These are phyloP conservation scores for Osmerus mordax DNA, from an alignment of 2,113 vertebrate species.

Conservation along the genomic window DNA sequence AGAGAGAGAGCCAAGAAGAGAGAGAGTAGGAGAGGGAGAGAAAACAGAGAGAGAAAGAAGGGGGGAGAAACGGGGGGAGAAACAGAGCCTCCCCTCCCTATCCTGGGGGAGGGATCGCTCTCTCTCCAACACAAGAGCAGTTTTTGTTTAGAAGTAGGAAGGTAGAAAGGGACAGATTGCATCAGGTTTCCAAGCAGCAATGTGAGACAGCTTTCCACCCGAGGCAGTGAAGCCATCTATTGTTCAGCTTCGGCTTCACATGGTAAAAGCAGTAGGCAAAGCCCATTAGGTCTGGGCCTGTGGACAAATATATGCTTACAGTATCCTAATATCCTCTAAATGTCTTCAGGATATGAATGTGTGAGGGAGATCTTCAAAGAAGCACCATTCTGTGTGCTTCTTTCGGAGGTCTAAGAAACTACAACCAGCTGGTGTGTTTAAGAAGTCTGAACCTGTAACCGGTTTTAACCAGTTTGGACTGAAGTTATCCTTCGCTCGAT, in stretches of 20 bases:
- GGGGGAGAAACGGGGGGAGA: background rate
- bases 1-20: no score
- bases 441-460: no score
- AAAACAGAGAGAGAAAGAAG: background rate
- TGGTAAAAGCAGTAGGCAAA: slow-evolving; percentile 13
- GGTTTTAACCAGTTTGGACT: no score
- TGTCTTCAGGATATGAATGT: no score
- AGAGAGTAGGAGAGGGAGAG: no score
- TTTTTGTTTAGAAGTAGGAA: slow-evolving; percentile 45
- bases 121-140: slow-evolving; percentile 37
- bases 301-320: background rate
- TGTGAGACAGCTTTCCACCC: slow-evolving; percentile 12
- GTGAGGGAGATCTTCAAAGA: no score
- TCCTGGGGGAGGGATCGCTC: slow-evolving; percentile 27
- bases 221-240: slow-evolving; percentile 15
- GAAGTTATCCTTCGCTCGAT: no score
- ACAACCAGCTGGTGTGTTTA: no score
- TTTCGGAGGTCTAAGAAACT: no score
- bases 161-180: slow-evolving; percentile 13
- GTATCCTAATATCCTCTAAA: no score
- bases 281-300: slow-evolving; percentile 9
- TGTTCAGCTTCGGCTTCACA: slow-evolving; percentile 21
- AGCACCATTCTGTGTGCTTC: no score
- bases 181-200: slow-evolving; percentile 41
- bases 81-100: background rate